These are phyloP conservation scores for Dendrolimus punctatus DNA, from an alignment of 1,140 invertebrate species.

Conservation along the genomic window DNA sequence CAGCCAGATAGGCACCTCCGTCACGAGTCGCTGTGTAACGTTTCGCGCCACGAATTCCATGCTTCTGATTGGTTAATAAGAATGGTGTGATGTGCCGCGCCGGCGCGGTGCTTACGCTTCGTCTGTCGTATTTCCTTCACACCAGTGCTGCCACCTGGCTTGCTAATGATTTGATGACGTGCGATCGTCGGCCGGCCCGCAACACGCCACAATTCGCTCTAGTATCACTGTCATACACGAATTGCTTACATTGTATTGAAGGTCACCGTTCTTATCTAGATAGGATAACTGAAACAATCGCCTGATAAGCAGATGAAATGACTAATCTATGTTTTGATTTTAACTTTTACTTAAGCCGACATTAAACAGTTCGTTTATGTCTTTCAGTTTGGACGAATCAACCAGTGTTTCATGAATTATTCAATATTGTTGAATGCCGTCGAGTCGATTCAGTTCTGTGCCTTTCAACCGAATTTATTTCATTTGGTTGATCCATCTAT, in stretches of 20 bases:
- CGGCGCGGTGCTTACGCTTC: slow-evolving; percentile 5
- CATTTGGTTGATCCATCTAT: too few relatives aligned
- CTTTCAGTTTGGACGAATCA: too few relatives aligned
- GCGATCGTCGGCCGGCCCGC: slow-evolving; percentile 4
- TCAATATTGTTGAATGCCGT: too few relatives aligned
- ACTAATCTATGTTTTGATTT: too few relatives aligned
- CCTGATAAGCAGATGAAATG: too few relatives aligned
- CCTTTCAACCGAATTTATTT: too few relatives aligned
- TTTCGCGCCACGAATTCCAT: slow-evolving; percentile 23
- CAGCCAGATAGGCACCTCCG: slow-evolving; percentile 5
- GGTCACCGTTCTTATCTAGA: slow-evolving; percentile 22
- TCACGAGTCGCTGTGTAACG: slow-evolving; percentile 19
- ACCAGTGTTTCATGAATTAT: too few relatives aligned
- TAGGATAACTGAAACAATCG: neutral
- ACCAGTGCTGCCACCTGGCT: slow-evolving; percentile 35
- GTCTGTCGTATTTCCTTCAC: slow-evolving; percentile 6
- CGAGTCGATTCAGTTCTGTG: too few relatives aligned
- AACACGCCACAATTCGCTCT: slow-evolving; percentile 11
- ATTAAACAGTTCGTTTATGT: too few relatives aligned
- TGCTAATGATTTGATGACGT: slow-evolving; percentile 21
- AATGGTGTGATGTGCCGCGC: slow-evolving; percentile 39
- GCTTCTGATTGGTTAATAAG: slow-evolving; percentile 29
- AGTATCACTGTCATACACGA: neutral
- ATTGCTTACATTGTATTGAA: slow-evolving; percentile 18
- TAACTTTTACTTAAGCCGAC: too few relatives aligned